Base-by-base conservation (phyloP, 2,113 vertebrate genomes). In the Cavia aperea region DNA sequence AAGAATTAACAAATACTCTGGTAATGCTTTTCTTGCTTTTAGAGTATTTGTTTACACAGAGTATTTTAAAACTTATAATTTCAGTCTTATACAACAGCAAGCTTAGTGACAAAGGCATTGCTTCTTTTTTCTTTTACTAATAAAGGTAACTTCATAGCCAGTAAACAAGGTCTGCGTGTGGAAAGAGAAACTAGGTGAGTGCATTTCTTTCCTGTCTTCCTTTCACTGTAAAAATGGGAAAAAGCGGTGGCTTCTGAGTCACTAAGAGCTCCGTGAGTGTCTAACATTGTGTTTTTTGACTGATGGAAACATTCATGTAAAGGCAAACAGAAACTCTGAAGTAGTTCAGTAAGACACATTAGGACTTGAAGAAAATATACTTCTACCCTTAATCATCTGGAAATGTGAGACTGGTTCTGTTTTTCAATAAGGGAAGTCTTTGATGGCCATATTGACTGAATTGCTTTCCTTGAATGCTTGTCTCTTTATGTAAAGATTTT, bases 231-330 rank as follows among this genome's bases (percentile, higher is more conserved):
- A 14, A 36, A 23, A n/a, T 23, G 1, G 13, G 23, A 16, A 31
- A 72, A 23, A 51, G 16, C 33, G 29, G 14, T 65, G 18, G 4
- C 0, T 62, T 8, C 36, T 4, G 0, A 54, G 2, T 68, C 31
- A 7, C n/a, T 75, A 6, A 19, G 36, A 15, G 1, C 12, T 68
- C n/a, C 2, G 4, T 21, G 10, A 31, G 1, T 12, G 70, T 23
- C 33, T 51, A 58, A 18, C 15, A 12, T 43, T 14, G 23, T 23
- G 29, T 21, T 23, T 88, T 78, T 43, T 43, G 4, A 73, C 26
- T 73, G 39, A 66, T 31, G 81, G 23, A 58, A 29, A 31, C 72
- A 21, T 51, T 88, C 4, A 8, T 15, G 2, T 21, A 56, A 70
- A 78, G 51, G 43, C 62, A 56, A 84, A 66, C 66, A 31, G 60